A percentile compares a stretch with the other conserved stretches of the same genome.
These are phyloP conservation scores for Oreochromis mossambicus DNA, from an alignment of 2,797 vertebrate genomes.

Conservation along the genomic window DNA sequence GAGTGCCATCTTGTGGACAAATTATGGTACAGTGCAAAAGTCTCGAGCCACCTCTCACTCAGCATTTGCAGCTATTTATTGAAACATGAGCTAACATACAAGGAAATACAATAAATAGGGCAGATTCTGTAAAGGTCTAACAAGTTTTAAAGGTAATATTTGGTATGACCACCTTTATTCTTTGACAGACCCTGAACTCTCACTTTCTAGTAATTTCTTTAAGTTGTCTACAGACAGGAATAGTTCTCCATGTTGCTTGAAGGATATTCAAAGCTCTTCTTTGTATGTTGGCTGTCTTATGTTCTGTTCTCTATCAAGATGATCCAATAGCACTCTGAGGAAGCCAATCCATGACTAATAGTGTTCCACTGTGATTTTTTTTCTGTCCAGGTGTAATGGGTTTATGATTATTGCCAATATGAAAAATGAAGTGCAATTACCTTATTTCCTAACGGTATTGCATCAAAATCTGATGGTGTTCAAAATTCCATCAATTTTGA, in stretches of 20 bases:
- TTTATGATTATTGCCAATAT: background rate
- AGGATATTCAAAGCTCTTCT: background rate
- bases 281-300: background rate
- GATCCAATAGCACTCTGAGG: background rate
- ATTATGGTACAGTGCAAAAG: background rate
- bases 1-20: background rate
- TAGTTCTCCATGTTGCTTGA: background rate
- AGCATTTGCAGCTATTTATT: background rate
- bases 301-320: background rate
- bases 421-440: background rate
- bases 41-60: background rate
- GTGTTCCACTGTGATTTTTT: background rate
- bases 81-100: background rate
- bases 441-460: fast-evolving
- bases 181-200: background rate
- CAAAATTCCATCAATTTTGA: background rate
- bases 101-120: background rate
- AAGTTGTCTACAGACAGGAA: background rate
- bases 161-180: background rate
- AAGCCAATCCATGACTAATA: background rate
- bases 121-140: background rate
- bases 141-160: background rate
- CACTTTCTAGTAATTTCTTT: background rate
- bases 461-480: background rate
- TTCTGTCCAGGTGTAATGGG: background rate